Evolutionary conservation across 2,888 invertebrate species (phyloP).

Genomic region (Microctonus hyperodae): DNA sequence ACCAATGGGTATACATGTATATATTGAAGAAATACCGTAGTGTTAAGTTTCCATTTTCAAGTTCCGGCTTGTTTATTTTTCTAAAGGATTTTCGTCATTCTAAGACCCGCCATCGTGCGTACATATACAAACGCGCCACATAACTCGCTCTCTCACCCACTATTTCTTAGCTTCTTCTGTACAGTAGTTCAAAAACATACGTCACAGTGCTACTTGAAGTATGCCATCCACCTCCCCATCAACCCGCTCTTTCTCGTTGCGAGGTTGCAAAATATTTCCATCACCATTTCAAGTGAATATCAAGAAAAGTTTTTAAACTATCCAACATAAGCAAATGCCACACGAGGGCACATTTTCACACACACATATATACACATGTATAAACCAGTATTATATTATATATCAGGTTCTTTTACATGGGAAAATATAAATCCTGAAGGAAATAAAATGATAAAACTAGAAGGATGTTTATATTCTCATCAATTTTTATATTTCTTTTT

Average conservation of each 20-base stretch:
- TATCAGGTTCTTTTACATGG: neutral
- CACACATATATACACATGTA: neutral
- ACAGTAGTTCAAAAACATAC: neutral
- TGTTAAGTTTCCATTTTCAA: conserved; percentile 9
- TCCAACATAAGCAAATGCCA: neutral
- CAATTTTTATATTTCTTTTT: no score
- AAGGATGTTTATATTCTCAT: no score
- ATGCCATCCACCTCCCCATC: no score
- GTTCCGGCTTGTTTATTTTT: conserved; percentile 25
- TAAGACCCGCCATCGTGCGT: neutral
- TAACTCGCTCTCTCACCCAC: conserved; percentile 3
- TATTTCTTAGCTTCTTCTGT: neutral
- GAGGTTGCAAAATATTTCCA: conserved; percentile 20
- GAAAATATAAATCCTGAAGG: neutral
- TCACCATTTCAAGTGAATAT: conserved; percentile 1
- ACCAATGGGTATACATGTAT: neutral
- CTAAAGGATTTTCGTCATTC: conserved; percentile 20
- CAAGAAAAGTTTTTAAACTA: neutral
- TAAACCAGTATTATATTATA: no score
- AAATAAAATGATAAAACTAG: no score
- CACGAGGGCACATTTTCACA: no score
- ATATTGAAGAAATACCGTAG: neutral
- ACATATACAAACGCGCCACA: no score
- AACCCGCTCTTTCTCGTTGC: no score
- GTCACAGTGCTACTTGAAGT: neutral